A percentile compares a stretch with the other conserved stretches of the same genome.
phyloP scores from a whole-genome alignment of 2,888 invertebrate genomes.

The Erebia epiphron region DNA sequence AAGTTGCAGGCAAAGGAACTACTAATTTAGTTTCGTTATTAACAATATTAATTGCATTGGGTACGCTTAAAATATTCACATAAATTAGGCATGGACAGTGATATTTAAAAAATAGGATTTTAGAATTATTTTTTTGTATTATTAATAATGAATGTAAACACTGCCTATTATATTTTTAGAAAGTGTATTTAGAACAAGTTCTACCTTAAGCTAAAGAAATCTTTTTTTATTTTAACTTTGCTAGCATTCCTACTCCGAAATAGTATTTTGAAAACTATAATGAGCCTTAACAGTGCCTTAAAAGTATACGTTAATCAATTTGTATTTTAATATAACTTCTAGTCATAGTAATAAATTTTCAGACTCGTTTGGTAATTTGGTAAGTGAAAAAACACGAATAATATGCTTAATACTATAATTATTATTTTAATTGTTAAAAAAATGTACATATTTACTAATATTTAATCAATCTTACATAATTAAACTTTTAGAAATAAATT shows the following conservation, averaged over 20 bases:
- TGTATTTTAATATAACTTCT: conserved; percentile 4
- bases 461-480: background rate
- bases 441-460: conserved; percentile 7
- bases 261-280: background rate
- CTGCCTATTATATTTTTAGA: background rate
- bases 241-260: background rate
- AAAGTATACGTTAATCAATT: background rate
- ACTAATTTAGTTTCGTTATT: background rate
- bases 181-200: background rate
- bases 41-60: background rate
- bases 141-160: background rate
- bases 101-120: background rate
- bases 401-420: conserved; percentile 4
- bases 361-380: no score
- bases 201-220: background rate
- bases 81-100: background rate
- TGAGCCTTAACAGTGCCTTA: background rate
- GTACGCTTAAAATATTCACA: background rate
- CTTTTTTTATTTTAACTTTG: background rate
- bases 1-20: background rate
- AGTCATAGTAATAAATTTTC: conserved; percentile 10
- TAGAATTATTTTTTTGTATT: background rate
- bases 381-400: background rate
- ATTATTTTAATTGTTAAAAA: conserved; percentile 3
- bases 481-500: background rate